Conservation (phyloP, 2,797 vertebrate genomes). For the Enteromius paludinosus region DNA sequence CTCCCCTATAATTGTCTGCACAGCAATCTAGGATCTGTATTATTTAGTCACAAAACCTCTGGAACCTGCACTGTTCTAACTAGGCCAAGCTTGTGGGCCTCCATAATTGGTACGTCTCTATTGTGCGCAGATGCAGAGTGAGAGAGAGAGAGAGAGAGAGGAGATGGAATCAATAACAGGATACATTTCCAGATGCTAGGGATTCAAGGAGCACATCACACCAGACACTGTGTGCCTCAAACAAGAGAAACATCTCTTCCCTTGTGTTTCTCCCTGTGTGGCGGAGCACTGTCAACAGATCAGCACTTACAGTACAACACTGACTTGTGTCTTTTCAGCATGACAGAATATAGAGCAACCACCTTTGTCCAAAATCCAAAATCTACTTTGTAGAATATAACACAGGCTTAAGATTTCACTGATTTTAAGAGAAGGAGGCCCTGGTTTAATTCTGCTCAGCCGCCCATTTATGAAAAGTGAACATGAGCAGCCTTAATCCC, state of each 20-base stretch:
- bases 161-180: constrained; percentile 59
- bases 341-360: neutral
- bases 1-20: neutral
- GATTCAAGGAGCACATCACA: constrained; percentile 50
- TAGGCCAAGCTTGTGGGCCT: constrained; percentile 22
- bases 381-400: neutral
- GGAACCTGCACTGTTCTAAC: constrained; percentile 1
- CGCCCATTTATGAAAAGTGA: constrained; percentile 64
- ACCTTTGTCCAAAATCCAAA: neutral
- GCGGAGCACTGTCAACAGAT: constrained; percentile 13
- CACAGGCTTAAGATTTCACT: neutral
- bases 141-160: constrained; percentile 21
- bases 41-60: neutral
- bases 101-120: neutral
- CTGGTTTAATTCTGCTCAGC: constrained; percentile 32
- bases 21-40: neutral
- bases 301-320: constrained; percentile 25
- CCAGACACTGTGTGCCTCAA: constrained; percentile 51
- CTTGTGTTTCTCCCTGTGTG: constrained; percentile 18
- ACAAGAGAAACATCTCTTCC: constrained; percentile 43
- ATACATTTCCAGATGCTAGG: constrained; percentile 61
- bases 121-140: constrained; percentile 17
- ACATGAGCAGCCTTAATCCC: constrained; percentile 68
- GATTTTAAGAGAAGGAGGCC: constrained; percentile 17
- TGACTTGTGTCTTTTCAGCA: constrained; percentile 16